Evolutionary conservation across 2,113 vertebrate species (phyloP), one percentile per base, ranked within the genome.

Genomic region (Pseudolaguvia tuberculata): DNA sequence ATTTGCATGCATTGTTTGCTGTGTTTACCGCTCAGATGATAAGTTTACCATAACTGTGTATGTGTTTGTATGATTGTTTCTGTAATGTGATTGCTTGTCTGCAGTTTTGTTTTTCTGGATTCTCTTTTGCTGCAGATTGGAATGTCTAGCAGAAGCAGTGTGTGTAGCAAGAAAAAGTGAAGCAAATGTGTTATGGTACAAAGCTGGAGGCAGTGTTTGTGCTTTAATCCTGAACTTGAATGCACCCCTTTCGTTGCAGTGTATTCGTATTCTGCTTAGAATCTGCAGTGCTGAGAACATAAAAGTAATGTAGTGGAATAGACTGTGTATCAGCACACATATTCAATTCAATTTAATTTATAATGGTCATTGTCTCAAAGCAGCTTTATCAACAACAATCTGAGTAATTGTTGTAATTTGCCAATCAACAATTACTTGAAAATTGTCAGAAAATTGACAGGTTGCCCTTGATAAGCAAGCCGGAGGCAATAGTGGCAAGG

Each of bases 51-150:
- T 47, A 70, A 65, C 23, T 70, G 59, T 66, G 51, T 73, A 20
- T 56, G 31, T 42, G 61, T 59, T 25, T 59, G 68, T 53, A 62
- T 67, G 23, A 2, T 10, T 55, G 11, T 61, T 11, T 70, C 11
- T 65, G 63, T 52, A 70, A 42, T 57, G 20, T 50, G 56, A 5
- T 13, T 9, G 10, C 4, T 48, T 72, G 15, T 53, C n/a, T 62
- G 70, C n/a, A 31, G 21, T 21, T 71, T 45, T 73, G 17, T 21
- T 63, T 39, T 63, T 61, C 31, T 72, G 50, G 56, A 78, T 75
- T 53, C 35, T 73, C 42, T 68, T 80, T 71, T 76, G 31, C 45
- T 61, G 81, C 78, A 76, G 55, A 78, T 83, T 72, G 51, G 52
- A 57, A 45, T 23, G 45, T 72, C 45, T 66, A 75, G 72, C 65